A percentile compares a stretch with the other conserved stretches of the same genome.
Evolutionary conservation across 2,888 invertebrate species (phyloP).

Genomic region (Dicycla oo): DNA sequence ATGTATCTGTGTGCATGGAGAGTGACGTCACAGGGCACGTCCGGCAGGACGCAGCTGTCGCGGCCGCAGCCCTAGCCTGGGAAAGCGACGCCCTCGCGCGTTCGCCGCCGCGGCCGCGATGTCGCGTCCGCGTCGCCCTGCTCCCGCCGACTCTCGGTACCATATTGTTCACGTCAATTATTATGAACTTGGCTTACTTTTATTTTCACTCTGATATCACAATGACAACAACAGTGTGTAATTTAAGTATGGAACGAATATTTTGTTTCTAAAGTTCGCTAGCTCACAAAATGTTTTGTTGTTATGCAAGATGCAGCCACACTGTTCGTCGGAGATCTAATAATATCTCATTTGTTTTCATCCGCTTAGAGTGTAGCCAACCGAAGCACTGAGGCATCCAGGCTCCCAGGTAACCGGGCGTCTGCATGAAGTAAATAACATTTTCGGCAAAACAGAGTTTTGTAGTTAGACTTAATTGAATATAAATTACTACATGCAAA

Average conservation of each 20-base stretch:
- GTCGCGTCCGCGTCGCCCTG: conserved; percentile 25
- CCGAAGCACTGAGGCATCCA: conserved; percentile 4
- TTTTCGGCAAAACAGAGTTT: conserved; percentile 33
- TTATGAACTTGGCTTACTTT: conserved; percentile 79
- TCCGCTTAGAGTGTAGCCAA: conserved; percentile 22
- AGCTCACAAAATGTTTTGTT: too few species aligned
- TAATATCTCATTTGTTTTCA: conserved; percentile 53
- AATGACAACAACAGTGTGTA: conserved; percentile 18
- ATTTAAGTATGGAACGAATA: conserved; percentile 6
- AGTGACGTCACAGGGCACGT: conserved; percentile 69
- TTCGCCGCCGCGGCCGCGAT: conserved; percentile 56
- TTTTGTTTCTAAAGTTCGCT: neutral
- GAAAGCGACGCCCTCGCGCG: conserved; percentile 78
- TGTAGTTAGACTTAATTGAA: conserved; percentile 3
- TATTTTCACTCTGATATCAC: conserved; percentile 58
- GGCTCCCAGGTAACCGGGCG: conserved; percentile 7
- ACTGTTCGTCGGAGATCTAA: conserved; percentile 24
- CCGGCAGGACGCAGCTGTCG: conserved; percentile 66
- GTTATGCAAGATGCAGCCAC: conserved; percentile 17
- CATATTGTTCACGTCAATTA: conserved; percentile 78
- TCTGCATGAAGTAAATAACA: conserved; percentile 20
- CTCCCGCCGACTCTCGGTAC: conserved; percentile 61
- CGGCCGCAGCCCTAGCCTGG: conserved; percentile 74
- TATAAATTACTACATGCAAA: neutral
- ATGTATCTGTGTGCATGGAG: conserved; percentile 42